phyloP scores from a whole-genome alignment of 2,888 invertebrate species.

The Mesodorylaimus sp. region DNA sequence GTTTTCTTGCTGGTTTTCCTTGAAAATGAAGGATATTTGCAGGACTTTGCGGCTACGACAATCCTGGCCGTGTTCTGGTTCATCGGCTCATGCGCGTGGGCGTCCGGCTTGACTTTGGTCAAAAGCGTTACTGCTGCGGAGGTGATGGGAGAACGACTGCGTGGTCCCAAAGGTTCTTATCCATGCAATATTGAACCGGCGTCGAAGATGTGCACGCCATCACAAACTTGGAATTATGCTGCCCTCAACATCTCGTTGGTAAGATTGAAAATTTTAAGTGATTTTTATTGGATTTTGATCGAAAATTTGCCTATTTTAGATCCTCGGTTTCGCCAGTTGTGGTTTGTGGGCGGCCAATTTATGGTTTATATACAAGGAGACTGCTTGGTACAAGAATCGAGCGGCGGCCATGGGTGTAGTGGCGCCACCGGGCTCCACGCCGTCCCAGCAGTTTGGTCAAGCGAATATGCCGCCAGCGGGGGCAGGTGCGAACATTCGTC shows the following conservation, averaged over 20 bases:
- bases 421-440: too few species aligned
- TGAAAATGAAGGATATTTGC: neutral
- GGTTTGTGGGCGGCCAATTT: slow-evolving; percentile 49
- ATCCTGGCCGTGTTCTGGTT: slow-evolving; percentile 48
- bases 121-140: slow-evolving; percentile 37
- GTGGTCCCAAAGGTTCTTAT: neutral
- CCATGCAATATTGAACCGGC: neutral
- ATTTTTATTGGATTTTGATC: too few species aligned
- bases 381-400: slow-evolving; percentile 27
- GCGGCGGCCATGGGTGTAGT: neutral
- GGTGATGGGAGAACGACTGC: slow-evolving; percentile 11
- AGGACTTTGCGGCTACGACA: slow-evolving; percentile 47
- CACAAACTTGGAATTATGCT: slow-evolving; percentile 38
- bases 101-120: slow-evolving; percentile 43
- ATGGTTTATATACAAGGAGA: slow-evolving; percentile 59
- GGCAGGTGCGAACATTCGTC: too few species aligned
- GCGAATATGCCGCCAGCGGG: too few species aligned
- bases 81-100: slow-evolving; percentile 50
- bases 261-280: too few species aligned
- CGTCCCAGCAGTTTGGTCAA: too few species aligned
- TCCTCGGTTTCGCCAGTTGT: slow-evolving; percentile 52
- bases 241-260: slow-evolving; percentile 45
- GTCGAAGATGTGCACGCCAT: too few species aligned
- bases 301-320: slow-evolving; percentile 32
- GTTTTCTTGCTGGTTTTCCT: too few species aligned